Base-by-base conservation (phyloP, 1,140 invertebrate species). In the Steinernema feltiae region DNA sequence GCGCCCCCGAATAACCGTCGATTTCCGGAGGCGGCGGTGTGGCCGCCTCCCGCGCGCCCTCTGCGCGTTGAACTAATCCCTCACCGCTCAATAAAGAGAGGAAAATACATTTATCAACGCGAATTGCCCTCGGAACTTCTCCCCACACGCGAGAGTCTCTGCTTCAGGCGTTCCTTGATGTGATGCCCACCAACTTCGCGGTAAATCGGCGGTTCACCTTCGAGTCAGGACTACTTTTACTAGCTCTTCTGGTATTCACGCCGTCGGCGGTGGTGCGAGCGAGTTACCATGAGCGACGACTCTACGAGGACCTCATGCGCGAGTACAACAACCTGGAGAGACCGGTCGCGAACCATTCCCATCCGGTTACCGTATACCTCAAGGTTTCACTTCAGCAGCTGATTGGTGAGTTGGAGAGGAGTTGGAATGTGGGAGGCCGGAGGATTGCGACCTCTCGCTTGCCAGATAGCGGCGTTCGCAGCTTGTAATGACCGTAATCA, bases 281-380 rank as follows among this genome's bases (percentile, higher is more conserved):
- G 27, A 74, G 71, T 41, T 79, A 78, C 70, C 81, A 82, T 71
- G 81, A 82, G 63, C 35, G 81, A 29, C 27, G 81, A 31, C 53
- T 83, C 17, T 83, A 83, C 71, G 80, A 83, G 71, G 82, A 83
- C 72, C 69, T 83, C 17, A 83, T 83, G 82, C 72, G 82, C 12
- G 83, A 86, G 27, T 98, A 99, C 91, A 97, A 98, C 90, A 92
- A 92, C 84, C 91, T 97, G 88, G 95, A 98, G 90, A 90, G 97
- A 86, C 97, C 97, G 73, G 95, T 98, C 84, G 91, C 92, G 86
- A 97, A 86, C 72, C 84, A 86, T 71, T 83, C 84, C 0, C 71
- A 81, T 27, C 83, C 84, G 27, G 84, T 85, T 71, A 78, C 77
- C 1, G 85, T 85, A 21, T 78, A 85, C 71, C 72, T 85, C 35